A percentile compares a stretch with the other conserved stretches of the same genome.
Conservation (phyloP, 2,113 vertebrate genomes). For the Protobothrops mucrosquamatus region DNA sequence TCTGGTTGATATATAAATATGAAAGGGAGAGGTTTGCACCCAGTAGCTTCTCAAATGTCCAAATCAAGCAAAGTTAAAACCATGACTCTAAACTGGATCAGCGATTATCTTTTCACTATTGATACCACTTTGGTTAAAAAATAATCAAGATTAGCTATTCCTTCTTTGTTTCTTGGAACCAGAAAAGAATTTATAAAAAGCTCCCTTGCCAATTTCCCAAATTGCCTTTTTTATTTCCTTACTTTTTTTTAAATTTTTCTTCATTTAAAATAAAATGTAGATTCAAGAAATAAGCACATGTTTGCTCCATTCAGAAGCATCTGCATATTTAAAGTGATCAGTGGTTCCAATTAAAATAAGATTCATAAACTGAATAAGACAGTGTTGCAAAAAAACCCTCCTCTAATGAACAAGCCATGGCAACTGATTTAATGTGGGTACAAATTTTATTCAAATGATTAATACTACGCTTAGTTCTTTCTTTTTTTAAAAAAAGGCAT, state of each 20-base stretch:
- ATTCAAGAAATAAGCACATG: background rate
- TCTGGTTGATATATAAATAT: background rate
- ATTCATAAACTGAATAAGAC: background rate
- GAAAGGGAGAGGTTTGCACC: background rate
- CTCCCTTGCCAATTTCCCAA: background rate
- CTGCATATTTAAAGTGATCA: background rate
- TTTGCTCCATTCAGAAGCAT: background rate
- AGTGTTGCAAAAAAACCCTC: background rate
- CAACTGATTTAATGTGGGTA: background rate
- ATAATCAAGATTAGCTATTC: background rate
- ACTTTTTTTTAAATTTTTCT: background rate
- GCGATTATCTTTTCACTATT: background rate
- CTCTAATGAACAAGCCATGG: background rate
- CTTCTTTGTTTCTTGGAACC: background rate
- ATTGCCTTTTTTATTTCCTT: background rate
- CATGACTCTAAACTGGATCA: background rate
- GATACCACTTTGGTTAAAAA: background rate
- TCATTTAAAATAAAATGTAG: background rate
- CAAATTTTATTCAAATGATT: background rate
- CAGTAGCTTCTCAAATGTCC: too few species aligned
- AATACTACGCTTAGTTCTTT: too few species aligned
- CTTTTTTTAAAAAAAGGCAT: background rate
- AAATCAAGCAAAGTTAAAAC: background rate
- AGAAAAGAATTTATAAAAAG: background rate
- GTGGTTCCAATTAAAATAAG: conserved; percentile 7